Base-by-base conservation (phyloP, 2,797 vertebrate species). In the Sardinella longiceps region DNA sequence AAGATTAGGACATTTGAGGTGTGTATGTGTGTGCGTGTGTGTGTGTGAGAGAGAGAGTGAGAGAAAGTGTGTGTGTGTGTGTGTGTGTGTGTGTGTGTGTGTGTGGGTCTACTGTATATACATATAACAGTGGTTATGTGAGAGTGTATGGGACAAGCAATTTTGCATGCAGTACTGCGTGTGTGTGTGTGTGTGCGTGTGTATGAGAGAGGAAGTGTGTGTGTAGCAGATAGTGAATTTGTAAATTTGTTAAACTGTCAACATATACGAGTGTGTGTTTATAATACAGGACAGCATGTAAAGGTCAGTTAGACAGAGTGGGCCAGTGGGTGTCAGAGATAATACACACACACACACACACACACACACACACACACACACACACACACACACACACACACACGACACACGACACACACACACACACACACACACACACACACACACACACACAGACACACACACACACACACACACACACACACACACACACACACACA, bases 1-100 rank as follows among this genome's bases (percentile, higher is more conserved):
- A 80, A 85, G 87, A 90, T 90, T 87, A 91, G 81, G 83, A 83
- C 39, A 30, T 83, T 88, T 90, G 89, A 74, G 66, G 33, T 74
- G 66, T 74, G 33, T 66, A 28, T 66, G n/a, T 66, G 60, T 14
- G 60, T 88, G 43, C 46, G 60, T 80, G 46, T 46, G 63, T 74
- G 28, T 77, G 84, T 80, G 58, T 87, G 82, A 25, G 37, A 20
- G 80, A 39, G 77, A 58, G 45, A 81, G 80, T 82, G 84, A 70
- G 37, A 74, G 85, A 46, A 82, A 23, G 70, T 80, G 70, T 80
- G 33, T n/a, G 56, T 58, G 58, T 63, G 30, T 20, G 66, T 74
- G 66, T 37, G 66, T 74, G 28, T 15, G 66, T 14, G 15, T 33
- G 66, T 74, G 66, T 74, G 12, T 14, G 63, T 37, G 28, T 70